phyloP scores from a whole-genome alignment of 2,888 invertebrate species.

The Lydus trimaculatus region DNA sequence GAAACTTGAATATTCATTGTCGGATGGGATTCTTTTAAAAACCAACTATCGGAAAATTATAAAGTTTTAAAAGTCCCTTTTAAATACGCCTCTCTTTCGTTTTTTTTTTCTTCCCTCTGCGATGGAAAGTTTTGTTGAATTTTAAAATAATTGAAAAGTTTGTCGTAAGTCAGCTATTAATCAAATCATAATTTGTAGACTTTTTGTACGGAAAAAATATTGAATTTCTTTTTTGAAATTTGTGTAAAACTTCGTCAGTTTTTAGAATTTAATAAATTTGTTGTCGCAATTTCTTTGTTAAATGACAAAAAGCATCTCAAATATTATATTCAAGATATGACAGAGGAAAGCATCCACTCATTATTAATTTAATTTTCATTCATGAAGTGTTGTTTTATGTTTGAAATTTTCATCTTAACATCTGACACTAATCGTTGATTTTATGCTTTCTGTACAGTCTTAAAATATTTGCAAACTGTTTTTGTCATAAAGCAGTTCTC shows the following conservation, averaged over 20 bases:
- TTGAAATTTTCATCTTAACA: slow-evolving; percentile 3
- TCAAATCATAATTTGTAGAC: background rate
- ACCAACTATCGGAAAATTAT: slow-evolving; percentile 8
- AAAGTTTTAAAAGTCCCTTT: background rate
- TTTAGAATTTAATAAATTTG: slow-evolving; percentile 3
- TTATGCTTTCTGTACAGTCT: background rate
- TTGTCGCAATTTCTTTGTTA: slow-evolving; percentile 5
- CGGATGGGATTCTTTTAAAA: background rate
- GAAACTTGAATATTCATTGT: slow-evolving; percentile 5
- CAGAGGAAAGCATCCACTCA: background rate
- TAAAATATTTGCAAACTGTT: background rate
- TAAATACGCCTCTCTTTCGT: background rate
- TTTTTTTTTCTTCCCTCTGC: slow-evolving; percentile 8
- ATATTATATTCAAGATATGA: slow-evolving; percentile 2
- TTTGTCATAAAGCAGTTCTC: background rate
- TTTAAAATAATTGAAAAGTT: slow-evolving; percentile 19
- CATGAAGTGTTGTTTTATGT: slow-evolving; percentile 3
- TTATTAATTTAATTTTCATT: slow-evolving; percentile 5
- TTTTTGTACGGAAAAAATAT: background rate
- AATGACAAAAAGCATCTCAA: background rate
- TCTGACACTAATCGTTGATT: background rate
- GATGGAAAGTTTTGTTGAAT: slow-evolving; percentile 13
- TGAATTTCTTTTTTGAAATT: background rate
- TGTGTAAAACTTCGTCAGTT: background rate
- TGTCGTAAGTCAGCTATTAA: slow-evolving; percentile 7